Evolutionary conservation across 2,113 vertebrate genomes (phyloP).

Genomic region (Oreochromis spilurus): DNA sequence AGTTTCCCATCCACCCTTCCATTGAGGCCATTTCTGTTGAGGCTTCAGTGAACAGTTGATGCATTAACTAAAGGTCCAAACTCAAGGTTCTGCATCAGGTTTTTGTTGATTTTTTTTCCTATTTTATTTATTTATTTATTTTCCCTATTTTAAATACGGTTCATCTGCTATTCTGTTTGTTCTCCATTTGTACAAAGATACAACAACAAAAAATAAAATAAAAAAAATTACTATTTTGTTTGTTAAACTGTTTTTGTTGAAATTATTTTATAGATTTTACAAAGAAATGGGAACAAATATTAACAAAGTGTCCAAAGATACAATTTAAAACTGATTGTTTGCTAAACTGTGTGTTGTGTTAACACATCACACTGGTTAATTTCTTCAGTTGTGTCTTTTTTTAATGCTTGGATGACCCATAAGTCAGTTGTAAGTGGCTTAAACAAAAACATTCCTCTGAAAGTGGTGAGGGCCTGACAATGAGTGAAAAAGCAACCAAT

Average conservation of each 20-base stretch:
- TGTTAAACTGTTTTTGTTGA: background rate
- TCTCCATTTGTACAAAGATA: background rate
- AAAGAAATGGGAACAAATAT: background rate
- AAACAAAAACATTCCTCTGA: background rate
- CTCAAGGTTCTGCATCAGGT: background rate
- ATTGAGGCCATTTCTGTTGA: background rate
- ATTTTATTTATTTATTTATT: background rate
- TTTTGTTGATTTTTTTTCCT: background rate
- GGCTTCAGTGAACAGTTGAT: background rate
- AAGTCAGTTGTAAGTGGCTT: background rate
- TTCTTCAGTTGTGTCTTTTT: background rate
- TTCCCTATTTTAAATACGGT: fast-evolving
- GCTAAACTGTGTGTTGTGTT: background rate
- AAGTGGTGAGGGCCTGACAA: background rate
- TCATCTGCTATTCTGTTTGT: background rate
- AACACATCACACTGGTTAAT: background rate
- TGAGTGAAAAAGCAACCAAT: background rate
- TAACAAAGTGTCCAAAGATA: background rate
- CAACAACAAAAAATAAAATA: background rate
- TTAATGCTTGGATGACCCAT: background rate
- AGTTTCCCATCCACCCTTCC: background rate
- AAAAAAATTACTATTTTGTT: background rate
- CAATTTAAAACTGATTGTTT: background rate
- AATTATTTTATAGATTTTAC: background rate
- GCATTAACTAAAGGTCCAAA: background rate